Conservation (phyloP, 2,797 vertebrate species). For the Lemur catta region DNA sequence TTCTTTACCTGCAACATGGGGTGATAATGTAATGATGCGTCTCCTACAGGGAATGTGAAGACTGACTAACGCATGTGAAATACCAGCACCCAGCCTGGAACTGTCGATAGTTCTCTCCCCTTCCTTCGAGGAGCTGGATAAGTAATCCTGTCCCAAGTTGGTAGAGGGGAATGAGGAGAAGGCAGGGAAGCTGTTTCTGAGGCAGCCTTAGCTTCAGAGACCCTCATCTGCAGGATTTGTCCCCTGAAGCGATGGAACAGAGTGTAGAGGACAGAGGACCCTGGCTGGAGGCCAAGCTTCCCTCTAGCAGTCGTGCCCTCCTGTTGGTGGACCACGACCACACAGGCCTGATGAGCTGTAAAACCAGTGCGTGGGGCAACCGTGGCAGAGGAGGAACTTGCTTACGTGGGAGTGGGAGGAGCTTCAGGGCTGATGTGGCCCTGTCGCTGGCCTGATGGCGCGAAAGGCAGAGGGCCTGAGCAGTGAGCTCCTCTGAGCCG, state of each 20-base stretch:
- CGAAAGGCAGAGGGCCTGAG: neutral
- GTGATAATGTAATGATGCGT: neutral
- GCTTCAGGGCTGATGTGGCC: fast-evolving
- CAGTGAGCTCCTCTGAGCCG: neutral
- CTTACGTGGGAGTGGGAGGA: too few relatives aligned
- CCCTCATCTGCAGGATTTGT: neutral
- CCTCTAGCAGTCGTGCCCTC: neutral
- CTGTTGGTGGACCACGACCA: neutral
- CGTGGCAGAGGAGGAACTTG: neutral
- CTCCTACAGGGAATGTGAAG: neutral
- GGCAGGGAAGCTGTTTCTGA: neutral
- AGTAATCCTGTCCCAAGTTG: too few relatives aligned
- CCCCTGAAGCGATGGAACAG: fast-evolving
- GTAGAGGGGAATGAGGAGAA: too few relatives aligned
- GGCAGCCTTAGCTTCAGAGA: neutral
- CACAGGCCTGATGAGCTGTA: neutral
- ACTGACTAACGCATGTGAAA: neutral
- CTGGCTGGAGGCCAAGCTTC: too few relatives aligned
- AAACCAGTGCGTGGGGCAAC: neutral
- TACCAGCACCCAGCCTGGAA: neutral
- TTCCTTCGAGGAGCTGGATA: neutral
- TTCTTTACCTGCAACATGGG: neutral
- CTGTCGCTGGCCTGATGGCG: too few relatives aligned
- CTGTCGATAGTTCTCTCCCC: too few relatives aligned
- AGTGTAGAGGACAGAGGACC: fast-evolving